Evolutionary conservation across 1,140 invertebrate genomes (phyloP), one percentile per base, ranked within the genome.

Genomic region (Solen grandis): DNA sequence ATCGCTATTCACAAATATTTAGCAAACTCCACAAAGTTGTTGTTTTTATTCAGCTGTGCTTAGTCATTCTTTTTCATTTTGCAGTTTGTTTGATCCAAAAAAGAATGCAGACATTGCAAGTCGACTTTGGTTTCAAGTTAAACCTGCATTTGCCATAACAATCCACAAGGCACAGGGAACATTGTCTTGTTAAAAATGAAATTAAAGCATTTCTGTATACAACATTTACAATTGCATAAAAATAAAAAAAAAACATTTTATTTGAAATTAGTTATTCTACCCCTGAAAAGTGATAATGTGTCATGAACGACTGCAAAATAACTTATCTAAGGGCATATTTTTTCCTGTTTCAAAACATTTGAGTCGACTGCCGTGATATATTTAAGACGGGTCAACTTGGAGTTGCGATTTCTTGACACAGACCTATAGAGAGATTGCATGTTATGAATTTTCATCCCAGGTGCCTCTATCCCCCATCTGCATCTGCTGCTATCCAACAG

Each of bases 331-430:
- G n/a, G n/a, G n/a, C n/a, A n/a, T n/a, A n/a, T n/a, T n/a, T n/a
- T n/a, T n/a, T n/a, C n/a, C n/a, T n/a, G n/a, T n/a, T n/a, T n/a
- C n/a, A n/a, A n/a, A n/a, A n/a, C n/a, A n/a, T n/a, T n/a, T n/a
- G n/a, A 54, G 68, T 70, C 16, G 68, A 70, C 46, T 70, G 68
- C 46, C 14, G 31, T 52, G 68, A 70, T 70, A 54, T 70, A 70
- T 70, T 70, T 50, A 70, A 70, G 68, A 19, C 68, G 19, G 68
- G 68, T 31, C 68, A 70, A 31, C 36, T 70, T 14, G 68, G 41
- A 31, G 68, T 70, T 52, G 46, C 68, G 19, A 70, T 70, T 22
- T 70, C 68, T 27, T 54, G 35, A 22, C 46, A 19, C 19, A 70
- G 31, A 27, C 33, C 68, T 27, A 54, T 52, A 25, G 25, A 22